Conservation (phyloP, 2,888 invertebrate species). For the Thyatira batis region DNA sequence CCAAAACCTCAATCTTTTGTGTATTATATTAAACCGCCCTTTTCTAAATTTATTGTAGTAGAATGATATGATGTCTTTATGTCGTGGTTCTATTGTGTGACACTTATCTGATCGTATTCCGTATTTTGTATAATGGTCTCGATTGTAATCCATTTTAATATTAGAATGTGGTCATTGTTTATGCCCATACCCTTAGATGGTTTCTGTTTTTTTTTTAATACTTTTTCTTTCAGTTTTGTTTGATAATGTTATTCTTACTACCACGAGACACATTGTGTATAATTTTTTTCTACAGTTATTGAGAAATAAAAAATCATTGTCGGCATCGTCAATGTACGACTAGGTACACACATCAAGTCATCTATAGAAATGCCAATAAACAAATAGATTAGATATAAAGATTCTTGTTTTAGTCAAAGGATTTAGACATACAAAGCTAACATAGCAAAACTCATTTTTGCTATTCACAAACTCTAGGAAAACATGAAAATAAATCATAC, state of each 20-base stretch:
- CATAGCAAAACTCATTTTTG: too few species aligned
- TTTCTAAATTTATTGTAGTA: conserved; percentile 76
- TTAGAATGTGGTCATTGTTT: conserved; percentile 34
- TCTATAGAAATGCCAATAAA: too few species aligned
- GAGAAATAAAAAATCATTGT: too few species aligned
- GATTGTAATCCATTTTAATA: conserved; percentile 40
- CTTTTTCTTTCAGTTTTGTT: not conserved
- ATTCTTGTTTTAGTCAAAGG: too few species aligned
- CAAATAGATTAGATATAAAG: too few species aligned
- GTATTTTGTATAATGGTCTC: conserved; percentile 67
- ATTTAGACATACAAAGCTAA: too few species aligned
- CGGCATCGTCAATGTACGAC: too few species aligned
- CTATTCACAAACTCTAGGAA: not conserved
- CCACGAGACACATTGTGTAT: too few species aligned
- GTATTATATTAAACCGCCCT: conserved; percentile 71
- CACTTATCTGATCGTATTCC: conserved; percentile 78
- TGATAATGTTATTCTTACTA: too few species aligned
- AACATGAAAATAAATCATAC: not conserved
- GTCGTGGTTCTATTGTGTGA: conserved; percentile 67
- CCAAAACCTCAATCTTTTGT: conserved; percentile 72
- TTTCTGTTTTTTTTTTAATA: not conserved
- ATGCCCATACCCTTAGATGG: conserved; percentile 5
- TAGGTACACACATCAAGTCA: too few species aligned
- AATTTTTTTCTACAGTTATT: too few species aligned
- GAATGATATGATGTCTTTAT: conserved; percentile 82